Evolutionary conservation across 1,140 invertebrate species (phyloP), one percentile per base, ranked within the genome.

Genomic region (Euwallacea fornicatus): DNA sequence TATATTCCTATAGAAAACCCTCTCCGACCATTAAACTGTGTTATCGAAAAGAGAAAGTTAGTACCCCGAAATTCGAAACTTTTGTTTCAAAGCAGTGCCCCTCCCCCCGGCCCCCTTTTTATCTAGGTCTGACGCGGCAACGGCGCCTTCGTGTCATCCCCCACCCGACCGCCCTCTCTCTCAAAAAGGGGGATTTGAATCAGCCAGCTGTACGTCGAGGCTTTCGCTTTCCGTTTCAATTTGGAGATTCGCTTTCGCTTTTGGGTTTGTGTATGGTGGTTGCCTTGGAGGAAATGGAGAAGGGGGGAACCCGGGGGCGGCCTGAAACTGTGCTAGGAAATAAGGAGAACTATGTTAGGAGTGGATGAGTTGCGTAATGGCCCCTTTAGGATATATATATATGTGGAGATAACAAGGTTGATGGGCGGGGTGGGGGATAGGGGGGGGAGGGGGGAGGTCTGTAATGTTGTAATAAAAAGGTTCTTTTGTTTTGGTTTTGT

Each of bases 211-310:
- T 70, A 67, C 59, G 21, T 33, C 21, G 63, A 66, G 64, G 74
- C 70, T 74, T 71, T 74, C 70, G 73, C 74, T 76, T 76, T 76
- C 74, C 66, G 62, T 75, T 75, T 75, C 74, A 70, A 70, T 70
- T 65, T 70, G 62, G 61, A 56, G 63, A 58, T 71, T 71, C 69
- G 59, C 69, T 71, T 71, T 71, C 69, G 69, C 13, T 71, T 56
- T 70, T 13, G 54, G 47, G 43, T 71, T 54, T 71, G 33, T 71
- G 42, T 70, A 33, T 15, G 16, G 42, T 21, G 60, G 68, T 63
- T 64, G 62, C 61, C 61, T 13, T 70, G 62, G 62, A 63, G 60
- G 59, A 63, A 56, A 55, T 69, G 50, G 68, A 15, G 60, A 70
- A 21, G 43, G 15, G 15, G 46, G 66, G 16, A 15, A 10, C 42